Percentiles rank a stretch among this genome's conserved stretches.
Conservation (phyloP, 2,113 vertebrate genomes). For the Odocoileus hemionus region DNA sequence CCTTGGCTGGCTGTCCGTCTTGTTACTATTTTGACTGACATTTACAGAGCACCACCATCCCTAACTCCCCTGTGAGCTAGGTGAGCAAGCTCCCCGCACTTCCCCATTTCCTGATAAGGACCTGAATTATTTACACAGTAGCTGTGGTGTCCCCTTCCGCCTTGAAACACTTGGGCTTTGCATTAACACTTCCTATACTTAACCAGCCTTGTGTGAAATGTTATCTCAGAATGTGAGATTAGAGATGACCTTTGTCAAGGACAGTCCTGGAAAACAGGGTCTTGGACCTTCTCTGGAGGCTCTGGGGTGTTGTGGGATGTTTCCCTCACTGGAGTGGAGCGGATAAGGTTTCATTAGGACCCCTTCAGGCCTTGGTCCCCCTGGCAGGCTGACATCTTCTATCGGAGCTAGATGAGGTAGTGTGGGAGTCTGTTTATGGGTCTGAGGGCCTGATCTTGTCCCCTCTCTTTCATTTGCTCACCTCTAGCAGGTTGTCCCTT, state of each 20-base stretch:
- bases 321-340: not conserved
- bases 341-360: not conserved
- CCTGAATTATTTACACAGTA: not conserved
- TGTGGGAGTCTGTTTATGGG: not conserved
- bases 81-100: not conserved
- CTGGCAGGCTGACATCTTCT: not conserved
- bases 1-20: not conserved
- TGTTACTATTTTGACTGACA: not conserved
- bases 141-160: not conserved
- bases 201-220: not conserved
- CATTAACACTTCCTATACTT: not conserved
- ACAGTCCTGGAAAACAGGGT: not conserved
- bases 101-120: not conserved
- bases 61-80: not conserved
- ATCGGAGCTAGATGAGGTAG: not conserved
- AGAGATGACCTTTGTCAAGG: conserved; percentile 40
- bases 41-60: not conserved
- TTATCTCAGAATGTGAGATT: not conserved
- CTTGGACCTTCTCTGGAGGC: not conserved
- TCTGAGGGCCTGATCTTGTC: not conserved
- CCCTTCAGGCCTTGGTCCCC: not conserved
- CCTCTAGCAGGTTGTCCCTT: not conserved
- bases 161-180: not conserved
- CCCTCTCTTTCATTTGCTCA: not conserved
- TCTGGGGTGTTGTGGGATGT: not conserved